These are phyloP conservation scores for Oithona nana DNA, from an alignment of 2,888 invertebrate species.

Conservation along the genomic window DNA sequence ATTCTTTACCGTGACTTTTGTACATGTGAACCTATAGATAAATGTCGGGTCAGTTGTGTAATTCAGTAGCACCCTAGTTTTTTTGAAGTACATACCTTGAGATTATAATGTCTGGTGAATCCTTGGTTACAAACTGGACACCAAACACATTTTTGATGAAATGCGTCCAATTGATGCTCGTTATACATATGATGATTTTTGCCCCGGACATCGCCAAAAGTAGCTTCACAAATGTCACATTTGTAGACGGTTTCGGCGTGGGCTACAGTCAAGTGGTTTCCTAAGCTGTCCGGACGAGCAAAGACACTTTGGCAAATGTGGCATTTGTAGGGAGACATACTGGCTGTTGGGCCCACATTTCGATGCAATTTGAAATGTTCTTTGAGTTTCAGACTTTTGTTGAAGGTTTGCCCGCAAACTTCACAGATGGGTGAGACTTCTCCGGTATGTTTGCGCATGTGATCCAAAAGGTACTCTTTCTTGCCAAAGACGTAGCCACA, in stretches of 20 bases:
- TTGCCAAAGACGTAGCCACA: constrained; percentile 17
- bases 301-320: constrained; percentile 13
- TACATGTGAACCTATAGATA: constrained; percentile 2
- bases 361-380: constrained; percentile 14
- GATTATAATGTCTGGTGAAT: constrained; percentile 16
- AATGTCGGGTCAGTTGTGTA: too few species aligned
- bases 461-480: constrained; percentile 16
- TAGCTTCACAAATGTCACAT: constrained; percentile 9
- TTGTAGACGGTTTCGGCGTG: constrained; percentile 13
- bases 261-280: background rate
- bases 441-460: constrained; percentile 11
- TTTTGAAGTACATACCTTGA: constrained; percentile 4
- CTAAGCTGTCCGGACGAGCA: background rate
- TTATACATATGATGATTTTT: constrained; percentile 16
- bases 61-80: too few species aligned
- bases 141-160: constrained; percentile 15
- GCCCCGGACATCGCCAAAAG: constrained; percentile 9
- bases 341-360: background rate
- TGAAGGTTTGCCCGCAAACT: constrained; percentile 15
- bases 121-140: constrained; percentile 16
- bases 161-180: constrained; percentile 11
- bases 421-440: constrained; percentile 9
- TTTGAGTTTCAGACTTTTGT: constrained; percentile 9
- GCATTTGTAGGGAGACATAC: constrained; percentile 2
- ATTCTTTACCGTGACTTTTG: constrained; percentile 15